A percentile compares a stretch with the other conserved stretches of the same genome.
phyloP scores from a whole-genome alignment of 2,888 invertebrate species.

The Napeogenes sylphis region DNA sequence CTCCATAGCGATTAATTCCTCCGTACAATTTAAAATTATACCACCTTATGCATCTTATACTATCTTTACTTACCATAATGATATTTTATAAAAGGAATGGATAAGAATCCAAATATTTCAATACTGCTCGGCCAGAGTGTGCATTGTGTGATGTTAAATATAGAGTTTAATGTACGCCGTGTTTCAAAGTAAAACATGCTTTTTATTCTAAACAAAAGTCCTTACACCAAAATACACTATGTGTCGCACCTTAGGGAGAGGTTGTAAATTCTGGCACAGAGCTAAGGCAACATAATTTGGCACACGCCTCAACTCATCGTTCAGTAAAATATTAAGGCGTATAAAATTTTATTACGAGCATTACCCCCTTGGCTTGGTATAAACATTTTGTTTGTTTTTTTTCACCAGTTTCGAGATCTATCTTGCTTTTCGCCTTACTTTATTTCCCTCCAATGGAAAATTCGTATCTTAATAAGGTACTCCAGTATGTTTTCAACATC shows the following conservation, averaged over 20 bases:
- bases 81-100: not conserved
- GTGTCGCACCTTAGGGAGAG: conserved; percentile 39
- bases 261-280: conserved; percentile 58
- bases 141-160: too few relatives aligned
- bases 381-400: conserved; percentile 65
- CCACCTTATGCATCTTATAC: not conserved
- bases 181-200: not conserved
- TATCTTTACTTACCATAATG: not conserved
- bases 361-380: conserved; percentile 68
- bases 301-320: conserved; percentile 72
- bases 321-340: conserved; percentile 72
- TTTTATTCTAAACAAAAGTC: not conserved
- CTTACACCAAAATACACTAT: conserved; percentile 39
- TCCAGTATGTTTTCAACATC: conserved; percentile 65
- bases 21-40: conserved; percentile 43
- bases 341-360: conserved; percentile 74
- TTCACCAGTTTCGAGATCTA: conserved; percentile 38
- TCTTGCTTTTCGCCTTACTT: conserved; percentile 52
- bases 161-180: not conserved
- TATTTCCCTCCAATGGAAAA: conserved; percentile 70
- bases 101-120: not conserved
- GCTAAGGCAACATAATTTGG: conserved; percentile 65
- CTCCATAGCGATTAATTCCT: conserved; percentile 58
- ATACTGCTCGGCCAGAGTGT: not conserved
- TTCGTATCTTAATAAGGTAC: conserved; percentile 72